phyloP scores from a whole-genome alignment of 2,113 vertebrate species.

The Oriolus oriolus region DNA sequence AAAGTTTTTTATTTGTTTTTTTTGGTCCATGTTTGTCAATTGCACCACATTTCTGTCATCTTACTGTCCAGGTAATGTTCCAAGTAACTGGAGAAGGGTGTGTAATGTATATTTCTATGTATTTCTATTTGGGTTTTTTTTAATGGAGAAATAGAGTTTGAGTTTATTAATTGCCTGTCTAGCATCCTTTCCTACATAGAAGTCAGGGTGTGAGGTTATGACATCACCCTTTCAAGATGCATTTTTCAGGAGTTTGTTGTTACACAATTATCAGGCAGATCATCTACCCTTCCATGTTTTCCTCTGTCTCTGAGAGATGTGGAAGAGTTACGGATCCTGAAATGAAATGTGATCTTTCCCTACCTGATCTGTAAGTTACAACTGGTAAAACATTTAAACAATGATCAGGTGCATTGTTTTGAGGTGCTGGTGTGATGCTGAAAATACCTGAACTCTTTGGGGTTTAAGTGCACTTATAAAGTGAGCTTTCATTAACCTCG shows the following conservation, averaged over 20 bases:
- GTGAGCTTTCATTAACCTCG: not conserved
- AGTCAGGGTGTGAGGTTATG: not conserved
- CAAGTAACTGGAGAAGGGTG: not conserved
- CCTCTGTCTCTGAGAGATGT: not conserved
- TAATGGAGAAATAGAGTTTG: not conserved
- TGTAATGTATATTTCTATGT: not conserved
- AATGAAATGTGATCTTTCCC: not conserved
- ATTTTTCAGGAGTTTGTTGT: not conserved
- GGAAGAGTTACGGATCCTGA: not conserved
- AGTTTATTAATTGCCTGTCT: not conserved
- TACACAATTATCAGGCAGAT: not conserved
- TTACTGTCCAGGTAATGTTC: not conserved
- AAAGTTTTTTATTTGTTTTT: too few relatives aligned
- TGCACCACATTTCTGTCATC: not conserved
- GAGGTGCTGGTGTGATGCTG: not conserved
- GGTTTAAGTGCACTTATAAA: not conserved
- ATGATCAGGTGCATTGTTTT: not conserved
- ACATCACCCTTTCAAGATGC: not conserved
- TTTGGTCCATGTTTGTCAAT: not conserved
- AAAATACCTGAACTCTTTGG: not conserved
- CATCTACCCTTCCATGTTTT: not conserved
- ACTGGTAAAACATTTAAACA: not conserved
- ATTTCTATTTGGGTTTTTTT: rapidly evolving
- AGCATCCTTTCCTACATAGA: not conserved
- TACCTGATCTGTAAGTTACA: not conserved